Base-by-base conservation (phyloP, 37 sponge, comb jelly and placozoan species). In the Geodia barretti region DNA sequence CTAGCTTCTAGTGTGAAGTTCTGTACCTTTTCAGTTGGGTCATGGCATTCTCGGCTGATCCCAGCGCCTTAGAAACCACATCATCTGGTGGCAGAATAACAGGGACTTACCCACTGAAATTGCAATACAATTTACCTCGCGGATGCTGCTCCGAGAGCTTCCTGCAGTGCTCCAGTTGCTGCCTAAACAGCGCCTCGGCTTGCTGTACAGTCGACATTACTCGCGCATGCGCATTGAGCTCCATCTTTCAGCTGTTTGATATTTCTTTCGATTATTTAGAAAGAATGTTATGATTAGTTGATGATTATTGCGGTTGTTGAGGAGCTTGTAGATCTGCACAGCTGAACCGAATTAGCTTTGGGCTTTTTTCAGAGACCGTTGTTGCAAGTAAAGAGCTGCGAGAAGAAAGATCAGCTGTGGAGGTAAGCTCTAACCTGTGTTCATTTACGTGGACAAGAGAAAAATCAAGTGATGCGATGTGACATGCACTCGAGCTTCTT, bases 121-220 rank as follows among this genome's bases (percentile, higher is more conserved):
- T 29, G 65, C 65, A 5, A 29, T 64, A 7, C 25, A 29, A 24
- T 23, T 64, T 41, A 66, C 67, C 67, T 41, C 1, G 66, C 0
- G 80, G 54, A 30, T 70, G 29, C n/a, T 24, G 29, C 25, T 34
- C 36, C 34, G 70, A 21, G 38, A 43, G 38, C 69, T 67, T 30
- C 54, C 68, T 35, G 54, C 69, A 79, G 47, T 35, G 58, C 25
- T 79, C 41, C 20, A 68, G 28, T n/a, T 79, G 79, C 29, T 68
- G 69, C 25, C 69, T 9, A 32, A 41, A 79, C 24, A 34, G 14
- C 60, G 14, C 14, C 20, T 20, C 20, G 19, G 14, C 60, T 21
- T 20, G 14, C 60, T 59, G 19, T 21, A 14, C 20, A 14, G 14
- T 14, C 60, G n/a, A n/a, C n/a, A n/a, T n/a, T n/a, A n/a, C n/a